Conservation (phyloP, 2,888 invertebrate species). For the Steinernema carpocapsae region DNA sequence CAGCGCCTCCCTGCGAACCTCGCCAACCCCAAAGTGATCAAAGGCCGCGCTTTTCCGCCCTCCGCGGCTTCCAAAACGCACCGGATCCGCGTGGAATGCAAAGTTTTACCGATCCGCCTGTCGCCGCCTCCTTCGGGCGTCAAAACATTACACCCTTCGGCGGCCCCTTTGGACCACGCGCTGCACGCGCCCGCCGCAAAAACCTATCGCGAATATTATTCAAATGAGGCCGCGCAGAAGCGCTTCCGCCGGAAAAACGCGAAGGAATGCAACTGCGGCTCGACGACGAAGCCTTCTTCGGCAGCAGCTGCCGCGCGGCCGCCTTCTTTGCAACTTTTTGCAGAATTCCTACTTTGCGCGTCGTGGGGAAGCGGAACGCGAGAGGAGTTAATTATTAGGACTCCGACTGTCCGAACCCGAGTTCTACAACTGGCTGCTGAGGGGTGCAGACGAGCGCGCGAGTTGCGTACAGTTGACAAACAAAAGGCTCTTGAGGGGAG, state of each 20-base stretch:
- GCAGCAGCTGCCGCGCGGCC: constrained; percentile 27
- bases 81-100: background rate
- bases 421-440: too few relatives aligned
- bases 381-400: constrained; percentile 11
- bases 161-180: constrained; percentile 12
- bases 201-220: background rate
- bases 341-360: background rate
- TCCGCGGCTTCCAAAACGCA: background rate
- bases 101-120: constrained; percentile 27
- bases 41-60: too few relatives aligned
- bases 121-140: constrained; percentile 23
- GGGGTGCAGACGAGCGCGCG: background rate
- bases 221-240: background rate
- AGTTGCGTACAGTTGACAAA: constrained; percentile 1
- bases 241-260: constrained; percentile 33
- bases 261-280: background rate
- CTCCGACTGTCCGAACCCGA: background rate
- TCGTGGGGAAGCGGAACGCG: background rate
- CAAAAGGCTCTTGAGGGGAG: background rate
- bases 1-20: background rate
- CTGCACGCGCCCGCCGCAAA: background rate
- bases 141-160: constrained; percentile 26
- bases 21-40: too few relatives aligned
- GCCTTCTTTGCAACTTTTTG: background rate
- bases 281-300: constrained; percentile 5